Base-by-base conservation (phyloP, 1,140 invertebrate species). In the Drosophila nigromelanica region DNA sequence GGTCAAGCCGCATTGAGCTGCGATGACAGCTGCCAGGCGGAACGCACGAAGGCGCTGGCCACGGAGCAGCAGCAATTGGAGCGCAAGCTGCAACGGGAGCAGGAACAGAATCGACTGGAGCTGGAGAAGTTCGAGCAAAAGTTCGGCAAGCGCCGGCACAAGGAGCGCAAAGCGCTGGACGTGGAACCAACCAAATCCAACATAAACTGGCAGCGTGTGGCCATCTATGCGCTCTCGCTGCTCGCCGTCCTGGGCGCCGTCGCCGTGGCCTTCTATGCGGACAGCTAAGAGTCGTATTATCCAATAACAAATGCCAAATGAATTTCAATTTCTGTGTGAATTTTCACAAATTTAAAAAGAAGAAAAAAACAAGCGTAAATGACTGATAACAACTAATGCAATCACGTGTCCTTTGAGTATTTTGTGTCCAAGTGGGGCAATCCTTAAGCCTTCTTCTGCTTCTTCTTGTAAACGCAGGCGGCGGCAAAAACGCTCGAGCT, bases 61-160 rank as follows among this genome's bases (percentile, higher is more conserved):
- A 83, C 93, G 42, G 70, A 92, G 50, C 92, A 94, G 58, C 91
- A 93, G 30, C 93, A 95, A 75, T 76, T 93, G 40, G 93, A 93
- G 55, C 93, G 93, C 68, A 92, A 93, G 51, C 92, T 92, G 37
- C 92, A 93, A 48, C 91, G 94, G 64, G 95, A 96, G 76, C 93
- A 95, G 72, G 89, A 94, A 33, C 94, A 93, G 63, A 96, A 96
- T 92, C 93, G 94, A 14, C 93, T 93, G 64, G 96, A 96, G 81
- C 90, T 96, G 30, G 95, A 95, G 52, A 94, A 95, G 83, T 96
- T 95, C 89, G 94, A 96, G 79, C 94, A 95, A 80, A 96, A 95
- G 83, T 95, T 96, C 63, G 93, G 93, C 73, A 92, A 94, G 66
- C 93, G 94, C 79, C 93, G 94, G 92, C 82, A 90, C 74, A 87